phyloP scores from a whole-genome alignment of 2,113 vertebrate genomes.

The Setophaga kirtlandii region DNA sequence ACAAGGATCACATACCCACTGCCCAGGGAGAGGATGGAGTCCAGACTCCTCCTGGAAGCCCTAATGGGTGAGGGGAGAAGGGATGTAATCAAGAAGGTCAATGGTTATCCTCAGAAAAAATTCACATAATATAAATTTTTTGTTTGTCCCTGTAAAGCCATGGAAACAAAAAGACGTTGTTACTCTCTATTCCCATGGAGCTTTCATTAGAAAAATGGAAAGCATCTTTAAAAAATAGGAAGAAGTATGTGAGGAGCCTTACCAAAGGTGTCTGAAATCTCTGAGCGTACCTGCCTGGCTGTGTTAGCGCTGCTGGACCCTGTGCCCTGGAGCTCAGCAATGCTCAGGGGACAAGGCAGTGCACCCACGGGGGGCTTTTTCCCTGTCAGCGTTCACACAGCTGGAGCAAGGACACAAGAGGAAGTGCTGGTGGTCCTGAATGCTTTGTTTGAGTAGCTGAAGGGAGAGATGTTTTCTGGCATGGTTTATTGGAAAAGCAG shows the following conservation, averaged over 20 bases:
- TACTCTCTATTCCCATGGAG: background rate
- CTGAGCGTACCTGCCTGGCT: background rate
- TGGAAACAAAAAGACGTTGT: background rate
- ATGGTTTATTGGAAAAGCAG: background rate
- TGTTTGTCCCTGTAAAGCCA: background rate
- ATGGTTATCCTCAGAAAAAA: background rate
- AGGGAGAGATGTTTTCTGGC: background rate
- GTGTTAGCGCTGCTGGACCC: background rate
- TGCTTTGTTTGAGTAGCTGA: background rate
- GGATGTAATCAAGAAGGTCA: background rate
- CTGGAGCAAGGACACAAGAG: background rate
- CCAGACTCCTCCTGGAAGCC: background rate
- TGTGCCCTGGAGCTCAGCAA: rapidly evolving
- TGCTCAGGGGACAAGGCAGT: background rate
- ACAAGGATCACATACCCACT: background rate
- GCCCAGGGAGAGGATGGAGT: background rate
- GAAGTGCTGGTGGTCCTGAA: background rate
- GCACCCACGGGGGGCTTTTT: rapidly evolving
- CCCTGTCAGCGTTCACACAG: background rate
- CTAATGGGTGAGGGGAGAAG: background rate
- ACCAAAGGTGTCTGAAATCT: background rate
- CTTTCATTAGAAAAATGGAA: background rate
- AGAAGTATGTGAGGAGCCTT: background rate
- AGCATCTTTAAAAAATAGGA: background rate
- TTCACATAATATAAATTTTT: background rate